Conservation (phyloP, 2,888 invertebrate genomes). For the Entomobrya multifasciata region DNA sequence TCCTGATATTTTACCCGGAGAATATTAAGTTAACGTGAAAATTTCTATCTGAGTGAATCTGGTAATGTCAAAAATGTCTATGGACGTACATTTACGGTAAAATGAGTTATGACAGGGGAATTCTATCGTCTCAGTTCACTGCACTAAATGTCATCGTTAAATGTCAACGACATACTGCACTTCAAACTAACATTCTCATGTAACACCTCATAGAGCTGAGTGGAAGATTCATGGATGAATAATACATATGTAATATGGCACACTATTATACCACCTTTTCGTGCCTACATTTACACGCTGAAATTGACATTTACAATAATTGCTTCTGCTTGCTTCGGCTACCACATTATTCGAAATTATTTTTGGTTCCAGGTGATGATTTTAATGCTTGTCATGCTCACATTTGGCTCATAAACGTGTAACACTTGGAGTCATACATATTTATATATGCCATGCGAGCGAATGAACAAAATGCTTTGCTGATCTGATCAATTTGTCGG, state of each 20-base stretch:
- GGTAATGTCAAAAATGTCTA: too few relatives aligned
- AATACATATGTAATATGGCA: neutral
- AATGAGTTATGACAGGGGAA: neutral
- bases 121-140: conserved; percentile 43
- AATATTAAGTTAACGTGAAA: neutral
- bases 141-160: conserved; percentile 50
- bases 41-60: neutral
- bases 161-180: conserved; percentile 55
- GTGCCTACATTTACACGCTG: neutral
- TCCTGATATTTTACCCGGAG: neutral
- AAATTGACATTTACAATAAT: conserved; percentile 20
- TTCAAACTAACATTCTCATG: neutral
- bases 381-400: too few relatives aligned
- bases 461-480: too few relatives aligned
- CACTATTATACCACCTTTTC: neutral
- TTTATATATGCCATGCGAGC: too few relatives aligned
- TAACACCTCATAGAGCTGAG: too few relatives aligned
- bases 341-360: too few relatives aligned
- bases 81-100: too few relatives aligned
- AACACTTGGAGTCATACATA: too few relatives aligned
- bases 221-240: too few relatives aligned
- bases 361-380: too few relatives aligned
- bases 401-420: too few relatives aligned
- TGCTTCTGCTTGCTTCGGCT: neutral
- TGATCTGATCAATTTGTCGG: too few relatives aligned